A percentile compares a stretch with the other conserved stretches of the same genome.
Evolutionary conservation across 2,797 vertebrate genomes (phyloP).

Genomic region (Coilia nasus): DNA sequence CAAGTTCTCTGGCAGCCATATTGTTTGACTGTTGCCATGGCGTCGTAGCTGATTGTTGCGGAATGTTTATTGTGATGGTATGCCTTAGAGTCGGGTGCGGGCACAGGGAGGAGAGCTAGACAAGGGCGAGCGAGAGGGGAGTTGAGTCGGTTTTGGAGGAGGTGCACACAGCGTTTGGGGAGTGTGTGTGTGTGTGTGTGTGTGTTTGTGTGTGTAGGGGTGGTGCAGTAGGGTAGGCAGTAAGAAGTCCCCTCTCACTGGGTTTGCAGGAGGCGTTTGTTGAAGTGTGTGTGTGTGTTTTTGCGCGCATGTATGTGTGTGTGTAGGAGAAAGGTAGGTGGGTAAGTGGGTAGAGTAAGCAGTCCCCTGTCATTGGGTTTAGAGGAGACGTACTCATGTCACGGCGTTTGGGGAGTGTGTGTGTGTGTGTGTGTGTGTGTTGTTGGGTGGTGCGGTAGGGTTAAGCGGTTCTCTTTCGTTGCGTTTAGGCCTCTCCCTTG

Average conservation of each 20-base stretch:
- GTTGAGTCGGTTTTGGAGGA: slow-evolving; percentile 1
- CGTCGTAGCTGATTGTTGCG: slow-evolving; percentile 53
- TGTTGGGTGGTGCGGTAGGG: too few relatives aligned
- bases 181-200: neutral
- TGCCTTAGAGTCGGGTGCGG: slow-evolving; percentile 61
- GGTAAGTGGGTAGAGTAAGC: too few relatives aligned
- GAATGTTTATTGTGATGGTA: slow-evolving; percentile 71
- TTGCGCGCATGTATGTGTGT: too few relatives aligned
- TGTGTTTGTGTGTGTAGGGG: neutral
- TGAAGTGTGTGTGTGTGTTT: too few relatives aligned
- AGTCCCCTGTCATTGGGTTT: slow-evolving; percentile 21
- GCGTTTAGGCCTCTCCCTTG: slow-evolving; percentile 63
- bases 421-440: too few relatives aligned
- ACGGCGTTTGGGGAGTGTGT: too few relatives aligned
- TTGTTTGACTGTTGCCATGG: slow-evolving; percentile 61
- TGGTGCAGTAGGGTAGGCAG: slow-evolving; percentile 37
- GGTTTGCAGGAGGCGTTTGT: too few relatives aligned
- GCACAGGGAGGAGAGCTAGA: slow-evolving; percentile 7
- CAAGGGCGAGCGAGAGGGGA: too few relatives aligned
- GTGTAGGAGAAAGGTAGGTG: too few relatives aligned
- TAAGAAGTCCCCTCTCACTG: slow-evolving; percentile 28
- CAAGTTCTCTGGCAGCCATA: slow-evolving; percentile 43
- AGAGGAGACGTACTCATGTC: too few relatives aligned
- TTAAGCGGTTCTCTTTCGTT: slow-evolving; percentile 42
- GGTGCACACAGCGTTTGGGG: neutral